Evolutionary conservation across 2,797 vertebrate species (phyloP).

Genomic region (Melanotaenia maccullochi): DNA sequence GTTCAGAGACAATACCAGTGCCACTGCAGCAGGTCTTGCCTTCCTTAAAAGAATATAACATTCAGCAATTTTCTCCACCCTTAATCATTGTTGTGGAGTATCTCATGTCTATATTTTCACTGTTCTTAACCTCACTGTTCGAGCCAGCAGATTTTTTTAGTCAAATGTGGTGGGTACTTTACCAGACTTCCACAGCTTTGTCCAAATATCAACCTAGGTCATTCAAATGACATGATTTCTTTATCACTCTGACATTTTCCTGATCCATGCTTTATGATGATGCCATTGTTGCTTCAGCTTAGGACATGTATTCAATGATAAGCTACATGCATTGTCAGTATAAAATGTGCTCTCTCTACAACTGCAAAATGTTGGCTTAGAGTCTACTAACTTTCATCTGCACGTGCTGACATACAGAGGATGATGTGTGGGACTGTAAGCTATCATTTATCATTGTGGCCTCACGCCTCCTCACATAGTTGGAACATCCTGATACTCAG

Average conservation of each 20-base stretch:
- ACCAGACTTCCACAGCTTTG: slow-evolving; percentile 54
- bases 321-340: slow-evolving; percentile 63
- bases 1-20: slow-evolving; percentile 4
- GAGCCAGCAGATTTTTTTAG: slow-evolving; percentile 46
- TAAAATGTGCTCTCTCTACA: slow-evolving; percentile 44
- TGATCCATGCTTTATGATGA: slow-evolving; percentile 61
- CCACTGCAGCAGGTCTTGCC: not conserved
- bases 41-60: slow-evolving; percentile 5
- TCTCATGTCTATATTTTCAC: not conserved
- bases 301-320: slow-evolving; percentile 59
- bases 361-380: slow-evolving; percentile 44
- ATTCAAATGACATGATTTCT: slow-evolving; percentile 75
- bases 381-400: slow-evolving; percentile 54
- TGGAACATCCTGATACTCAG: slow-evolving; percentile 37
- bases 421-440: slow-evolving; percentile 66
- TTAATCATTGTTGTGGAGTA: slow-evolving; percentile 1
- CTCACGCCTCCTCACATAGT: slow-evolving; percentile 63
- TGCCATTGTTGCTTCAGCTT: slow-evolving; percentile 63
- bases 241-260: slow-evolving; percentile 80
- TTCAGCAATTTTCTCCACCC: not conserved
- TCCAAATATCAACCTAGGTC: slow-evolving; percentile 65
- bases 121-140: slow-evolving; percentile 14
- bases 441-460: slow-evolving; percentile 65
- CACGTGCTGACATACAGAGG: slow-evolving; percentile 58
- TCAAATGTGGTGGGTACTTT: slow-evolving; percentile 70